phyloP scores from a whole-genome alignment of 2,113 vertebrate species.

The Thamnophis sirtalis region DNA sequence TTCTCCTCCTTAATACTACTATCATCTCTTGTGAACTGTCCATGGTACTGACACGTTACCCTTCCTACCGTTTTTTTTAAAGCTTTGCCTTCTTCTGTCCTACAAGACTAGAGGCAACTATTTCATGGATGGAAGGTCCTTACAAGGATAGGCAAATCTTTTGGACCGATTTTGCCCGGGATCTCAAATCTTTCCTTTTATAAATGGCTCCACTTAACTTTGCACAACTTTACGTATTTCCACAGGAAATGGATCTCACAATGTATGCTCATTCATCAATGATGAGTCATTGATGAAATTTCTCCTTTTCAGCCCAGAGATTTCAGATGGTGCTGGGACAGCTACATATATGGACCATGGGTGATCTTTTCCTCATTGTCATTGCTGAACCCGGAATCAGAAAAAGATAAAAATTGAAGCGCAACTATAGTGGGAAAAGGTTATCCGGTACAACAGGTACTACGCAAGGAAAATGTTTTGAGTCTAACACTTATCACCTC shows the following conservation, averaged over 20 bases:
- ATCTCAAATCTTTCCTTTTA: not conserved
- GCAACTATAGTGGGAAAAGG: not conserved
- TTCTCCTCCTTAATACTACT: not conserved
- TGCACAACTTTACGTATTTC: not conserved
- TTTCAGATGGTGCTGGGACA: not conserved
- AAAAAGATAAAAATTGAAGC: not conserved
- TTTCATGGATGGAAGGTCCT: not conserved
- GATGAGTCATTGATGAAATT: not conserved
- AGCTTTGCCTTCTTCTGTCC: not conserved
- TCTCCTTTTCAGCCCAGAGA: not conserved
- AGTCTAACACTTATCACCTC: not conserved
- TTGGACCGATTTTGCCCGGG: not conserved
- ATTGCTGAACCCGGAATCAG: not conserved
- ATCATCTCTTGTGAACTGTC: conserved; percentile 6
- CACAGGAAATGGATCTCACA: not conserved
- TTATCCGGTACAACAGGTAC: not conserved
- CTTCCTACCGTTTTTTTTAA: not conserved
- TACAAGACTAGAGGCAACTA: not conserved
- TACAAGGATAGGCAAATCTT: not conserved
- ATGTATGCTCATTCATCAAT: not conserved
- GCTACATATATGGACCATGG: not conserved
- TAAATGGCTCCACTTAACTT: not conserved
- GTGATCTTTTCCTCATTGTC: not conserved
- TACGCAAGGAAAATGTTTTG: not conserved
- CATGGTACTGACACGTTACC: conserved; percentile 13